These are phyloP conservation scores for Palloptera scutellata DNA, from an alignment of 2,888 invertebrate genomes.

Conservation along the genomic window DNA sequence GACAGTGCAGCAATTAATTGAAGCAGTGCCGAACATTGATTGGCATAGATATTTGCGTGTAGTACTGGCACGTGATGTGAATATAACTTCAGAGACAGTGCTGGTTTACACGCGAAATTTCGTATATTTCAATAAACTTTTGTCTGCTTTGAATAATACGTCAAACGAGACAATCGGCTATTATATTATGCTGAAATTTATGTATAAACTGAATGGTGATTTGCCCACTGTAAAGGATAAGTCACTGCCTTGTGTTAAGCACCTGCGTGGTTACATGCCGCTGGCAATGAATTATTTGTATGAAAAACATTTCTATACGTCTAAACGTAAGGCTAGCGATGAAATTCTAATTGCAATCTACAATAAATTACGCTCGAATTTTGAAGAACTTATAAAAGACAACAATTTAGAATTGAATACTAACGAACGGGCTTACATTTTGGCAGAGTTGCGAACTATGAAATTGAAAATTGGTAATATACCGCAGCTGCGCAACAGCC, in stretches of 20 bases:
- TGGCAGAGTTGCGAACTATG: conserved; percentile 45
- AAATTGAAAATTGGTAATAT: conserved; percentile 52
- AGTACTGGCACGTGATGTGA: conserved; percentile 32
- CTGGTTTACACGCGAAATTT: conserved; percentile 39
- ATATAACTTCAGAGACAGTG: conserved; percentile 28
- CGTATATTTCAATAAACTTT: conserved; percentile 43
- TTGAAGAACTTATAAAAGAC: conserved; percentile 40
- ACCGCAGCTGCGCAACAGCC: conserved; percentile 34
- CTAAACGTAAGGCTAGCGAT: conserved; percentile 41
- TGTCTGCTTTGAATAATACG: conserved; percentile 35
- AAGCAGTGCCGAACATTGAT: conserved; percentile 43
- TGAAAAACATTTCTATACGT: conserved; percentile 44
- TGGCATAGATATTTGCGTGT: conserved; percentile 48
- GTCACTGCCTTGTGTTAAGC: conserved; percentile 43
- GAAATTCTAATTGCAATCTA: conserved; percentile 40
- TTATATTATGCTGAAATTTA: conserved; percentile 53
- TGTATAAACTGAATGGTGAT: conserved; percentile 45
- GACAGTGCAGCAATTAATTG: conserved; percentile 41
- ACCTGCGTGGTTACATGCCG: conserved; percentile 51
- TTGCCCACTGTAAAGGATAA: conserved; percentile 38
- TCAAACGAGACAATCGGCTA: conserved; percentile 53
- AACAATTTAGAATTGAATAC: conserved; percentile 44
- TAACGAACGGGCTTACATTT: conserved; percentile 42
- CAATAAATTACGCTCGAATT: conserved; percentile 38
- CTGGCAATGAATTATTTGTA: conserved; percentile 51